Evolutionary conservation across 2,113 vertebrate genomes (phyloP), one percentile per base, ranked within the genome.

Genomic region (Brachyhypopomus occidentalis): DNA sequence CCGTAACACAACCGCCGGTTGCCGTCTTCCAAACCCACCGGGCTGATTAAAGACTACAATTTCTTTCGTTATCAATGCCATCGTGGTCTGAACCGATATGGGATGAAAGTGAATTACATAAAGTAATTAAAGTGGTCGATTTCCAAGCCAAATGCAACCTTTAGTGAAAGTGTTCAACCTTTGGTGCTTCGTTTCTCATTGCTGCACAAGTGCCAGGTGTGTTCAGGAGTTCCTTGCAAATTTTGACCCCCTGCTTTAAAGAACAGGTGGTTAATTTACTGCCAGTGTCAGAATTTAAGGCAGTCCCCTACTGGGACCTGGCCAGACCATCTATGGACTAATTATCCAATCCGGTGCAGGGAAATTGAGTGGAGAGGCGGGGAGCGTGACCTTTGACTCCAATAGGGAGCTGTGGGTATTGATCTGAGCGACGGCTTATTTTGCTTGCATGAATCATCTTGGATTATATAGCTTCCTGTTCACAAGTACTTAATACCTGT

Each of bases 211-310:
- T 9, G 23, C 74, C 30, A 17, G 67, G 56, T 58, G 79, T 82
- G 82, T 78, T 83, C 81, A 83, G 63, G 55, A 76, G 70, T 83
- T 70, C 69, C 72, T 75, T 20, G 38, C 82, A 77, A 22, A 76
- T 67, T 45, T 74, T 52, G n/a, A 23, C 72, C 66, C 81, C 22
- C 14, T 25, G 5, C 27, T 74, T 62, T 77, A 72, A 70, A 63
- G 66, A 83, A 75, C 84, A 85, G 84, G 84, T 79, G 84, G 84
- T 85, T 85, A 73, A 85, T 85, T 83, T 83, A 74, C 60, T 82
- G 58, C 66, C 30, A 55, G 78, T 73, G 69, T 81, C 62, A 80
- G 63, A 81, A 63, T 86, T 74, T 58, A 63, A 64, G 79, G 34
- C 62, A 30, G 59, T 80, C 20, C 63, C 81, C 74, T 59, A 41